Evolutionary conservation across 2,888 invertebrate species (phyloP), one percentile per base, ranked within the genome.

Genomic region (Diarsia brunnea): DNA sequence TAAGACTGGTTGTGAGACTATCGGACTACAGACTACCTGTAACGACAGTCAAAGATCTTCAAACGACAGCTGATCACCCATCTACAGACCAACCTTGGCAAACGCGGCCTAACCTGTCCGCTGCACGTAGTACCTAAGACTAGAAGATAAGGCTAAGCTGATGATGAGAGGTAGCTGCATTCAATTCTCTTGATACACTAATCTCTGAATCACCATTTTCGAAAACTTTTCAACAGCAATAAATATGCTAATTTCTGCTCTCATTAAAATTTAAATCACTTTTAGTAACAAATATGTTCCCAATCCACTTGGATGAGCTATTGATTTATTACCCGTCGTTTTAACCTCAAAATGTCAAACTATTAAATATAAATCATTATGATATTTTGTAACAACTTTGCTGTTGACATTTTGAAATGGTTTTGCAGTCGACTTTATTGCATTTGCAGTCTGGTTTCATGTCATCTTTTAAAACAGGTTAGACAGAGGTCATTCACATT

Each of bases 341-440:
- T 47, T 8, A 27, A 49, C 53, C 14, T 47, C n/a, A 77, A 79
- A 79, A 79, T 79, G 74, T 69, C 80, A 70, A 63, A 2, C 24
- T 24, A 53, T 43, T 55, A 14, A 74, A 53, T 21, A 63, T 79
- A 61, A 78, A 63, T 74, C 31, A 53, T 38, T 31, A 21, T 0
- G 31, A 66, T 45, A 45, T 79, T 74, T 58, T 63, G 69, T 49
- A 66, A 79, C 24, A 63, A 47, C 21, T 45, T 8, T 16, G 21
- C 19, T 0, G 19, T 16, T 66, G 73, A 74, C 74, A 79, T 79
- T 79, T 69, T 31, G 4, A 43, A 53, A 73, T 73, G 24, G n/a
- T 31, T 69, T 61, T 2, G 61, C 31, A 14, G 11, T 31, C n/a
- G 49, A 65, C 14, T 53, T 65, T 73, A 27, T 49, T 27, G 24